These are phyloP conservation scores for Spodoptera exigua DNA, from an alignment of 2,888 invertebrate genomes.

Conservation along the genomic window DNA sequence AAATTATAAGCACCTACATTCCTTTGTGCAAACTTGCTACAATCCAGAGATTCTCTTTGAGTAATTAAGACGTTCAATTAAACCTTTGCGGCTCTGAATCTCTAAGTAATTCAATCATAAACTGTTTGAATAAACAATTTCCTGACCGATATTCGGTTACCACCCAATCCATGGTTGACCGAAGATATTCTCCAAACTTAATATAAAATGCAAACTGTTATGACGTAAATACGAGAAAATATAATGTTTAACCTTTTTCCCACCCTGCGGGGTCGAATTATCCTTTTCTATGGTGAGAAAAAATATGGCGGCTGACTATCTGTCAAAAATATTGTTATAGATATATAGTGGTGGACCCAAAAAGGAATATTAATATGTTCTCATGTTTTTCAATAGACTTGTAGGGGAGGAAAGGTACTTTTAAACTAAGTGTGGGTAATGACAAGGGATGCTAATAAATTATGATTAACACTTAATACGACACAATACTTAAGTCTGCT, in stretches of 20 bases:
- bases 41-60: conserved; percentile 68
- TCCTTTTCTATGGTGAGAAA: conserved; percentile 20
- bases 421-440: background rate
- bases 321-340: conserved; percentile 24
- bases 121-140: conserved; percentile 52
- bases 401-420: background rate
- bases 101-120: conserved; percentile 59
- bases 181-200: conserved; percentile 38
- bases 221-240: conserved; percentile 39
- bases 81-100: conserved; percentile 55
- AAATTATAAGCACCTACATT: conserved; percentile 34
- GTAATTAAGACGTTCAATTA: conserved; percentile 65
- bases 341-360: conserved; percentile 10
- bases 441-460: conserved; percentile 37
- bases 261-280: conserved; percentile 25
- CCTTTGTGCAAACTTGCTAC: conserved; percentile 50
- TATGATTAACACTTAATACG: conserved; percentile 25
- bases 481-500: conserved; percentile 23
- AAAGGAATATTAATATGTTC: conserved; percentile 3
- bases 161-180: conserved; percentile 37
- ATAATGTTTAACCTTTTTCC: conserved; percentile 27
- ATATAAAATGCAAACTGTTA: conserved; percentile 43
- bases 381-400: background rate
- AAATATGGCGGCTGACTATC: conserved; percentile 26
- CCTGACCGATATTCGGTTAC: conserved; percentile 36